Base-by-base conservation (phyloP, 2,113 vertebrate species). In the Labeo catla region DNA sequence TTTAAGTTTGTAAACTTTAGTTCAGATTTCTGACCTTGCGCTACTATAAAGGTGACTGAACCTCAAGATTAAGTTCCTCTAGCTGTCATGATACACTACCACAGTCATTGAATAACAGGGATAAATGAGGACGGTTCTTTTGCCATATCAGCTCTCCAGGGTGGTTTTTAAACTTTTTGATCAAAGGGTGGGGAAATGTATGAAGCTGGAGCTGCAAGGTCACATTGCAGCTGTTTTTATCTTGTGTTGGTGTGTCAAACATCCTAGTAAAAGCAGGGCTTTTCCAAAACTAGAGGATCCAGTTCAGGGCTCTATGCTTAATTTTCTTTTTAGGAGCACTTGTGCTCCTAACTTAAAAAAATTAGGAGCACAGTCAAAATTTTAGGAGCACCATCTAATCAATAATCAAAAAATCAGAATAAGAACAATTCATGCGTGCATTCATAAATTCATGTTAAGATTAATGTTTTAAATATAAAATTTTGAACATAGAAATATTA, bases 21-120 rank as follows among this genome's bases (percentile, higher is more conserved):
- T 45, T n/a, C 34, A 59, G 77, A 82, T 86, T 63, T 85, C 47
- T 89, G 86, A 92, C 92, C 90, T 93, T 91, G 89, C 57, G 78
- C 47, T 85, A 52, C 54, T 34, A 28, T 74, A 13, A 15, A 85
- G 68, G 78, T 83, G 34, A 87, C 39, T 8, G 16, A 61, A 66
- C 83, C 82, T 72, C 72, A 80, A 50, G 79, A 68, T 16, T 28
- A 52, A 5, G 16, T 76, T 72, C 65, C 78, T 54, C 86, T 15
- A 63, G 23, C n/a, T 89, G 66, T 79, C 68, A 63, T 54, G 78
- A 57, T 50, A 36, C 21, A 85, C 11, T 28, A 49, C 73, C 19
- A 45, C 4, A 80, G 39, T 72, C 11, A 11, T 19, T 65, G 84
- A 39, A 49, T 66, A 76, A 84, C 73, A 85, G 72, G 91, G 86